Percentiles rank a stretch among this genome's conserved stretches.
Conservation (phyloP, 2,797 vertebrate species). For the Parotocinclus haroldoi region DNA sequence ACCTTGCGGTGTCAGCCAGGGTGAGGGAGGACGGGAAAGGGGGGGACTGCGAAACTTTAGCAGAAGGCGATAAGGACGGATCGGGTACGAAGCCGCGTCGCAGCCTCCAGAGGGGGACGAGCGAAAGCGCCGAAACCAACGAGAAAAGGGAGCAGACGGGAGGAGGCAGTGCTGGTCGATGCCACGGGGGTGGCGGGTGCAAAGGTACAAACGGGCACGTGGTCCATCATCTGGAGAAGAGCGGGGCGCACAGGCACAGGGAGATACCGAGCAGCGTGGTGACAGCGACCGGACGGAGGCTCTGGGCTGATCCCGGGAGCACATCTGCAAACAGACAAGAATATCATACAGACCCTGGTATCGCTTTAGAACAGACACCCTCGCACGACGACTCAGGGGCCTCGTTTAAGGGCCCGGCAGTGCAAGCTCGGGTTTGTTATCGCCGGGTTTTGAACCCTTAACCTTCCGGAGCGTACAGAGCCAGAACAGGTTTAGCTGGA, state of each 20-base stretch:
- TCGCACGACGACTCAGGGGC: too few relatives aligned
- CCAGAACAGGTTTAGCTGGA: too few relatives aligned
- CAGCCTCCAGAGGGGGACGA: not conserved
- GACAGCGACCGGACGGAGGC: slow-evolving; percentile 55
- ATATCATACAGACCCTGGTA: too few relatives aligned
- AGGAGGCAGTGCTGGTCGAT: slow-evolving; percentile 43
- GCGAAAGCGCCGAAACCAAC: slow-evolving; percentile 3
- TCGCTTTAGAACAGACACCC: too few relatives aligned
- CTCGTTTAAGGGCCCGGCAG: too few relatives aligned
- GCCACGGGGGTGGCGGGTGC: slow-evolving; percentile 29
- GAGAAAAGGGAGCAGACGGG: slow-evolving; percentile 35
- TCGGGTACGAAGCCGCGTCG: too few relatives aligned
- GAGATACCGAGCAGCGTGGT: slow-evolving; percentile 60
- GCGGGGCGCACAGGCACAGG: slow-evolving; percentile 59
- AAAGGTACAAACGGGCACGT: slow-evolving; percentile 45
- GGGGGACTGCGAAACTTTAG: not conserved
- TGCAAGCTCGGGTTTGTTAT: too few relatives aligned
- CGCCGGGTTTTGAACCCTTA: too few relatives aligned
- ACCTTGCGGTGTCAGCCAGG: slow-evolving; percentile 73
- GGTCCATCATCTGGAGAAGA: slow-evolving; percentile 74
- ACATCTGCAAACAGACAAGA: slow-evolving; percentile 51
- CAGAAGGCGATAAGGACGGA: slow-evolving; percentile 1
- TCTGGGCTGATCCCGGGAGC: slow-evolving; percentile 64
- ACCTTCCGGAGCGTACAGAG: too few relatives aligned
- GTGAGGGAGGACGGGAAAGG: slow-evolving; percentile 35